Evolutionary conservation across 1,140 invertebrate species (phyloP).

Genomic region (Monomorium pharaonis): DNA sequence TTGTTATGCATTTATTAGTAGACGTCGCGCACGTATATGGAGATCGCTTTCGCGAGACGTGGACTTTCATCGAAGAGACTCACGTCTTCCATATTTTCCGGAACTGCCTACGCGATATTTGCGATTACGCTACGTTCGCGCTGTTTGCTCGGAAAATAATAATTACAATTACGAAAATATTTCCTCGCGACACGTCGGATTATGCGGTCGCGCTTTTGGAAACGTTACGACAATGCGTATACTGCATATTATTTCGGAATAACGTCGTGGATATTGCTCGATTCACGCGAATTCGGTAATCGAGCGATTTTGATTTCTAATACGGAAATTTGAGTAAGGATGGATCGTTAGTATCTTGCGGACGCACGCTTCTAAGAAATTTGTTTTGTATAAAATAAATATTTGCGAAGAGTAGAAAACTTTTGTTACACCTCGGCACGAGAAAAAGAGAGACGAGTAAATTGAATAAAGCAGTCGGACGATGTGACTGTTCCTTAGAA

Average conservation of each 20-base stretch:
- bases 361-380: not conserved
- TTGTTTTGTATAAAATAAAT: not conserved
- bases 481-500: not conserved
- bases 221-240: not conserved
- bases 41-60: not conserved
- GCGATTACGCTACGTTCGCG: not conserved
- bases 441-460: not conserved
- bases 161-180: slow-evolving; percentile 12
- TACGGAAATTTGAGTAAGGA: not conserved
- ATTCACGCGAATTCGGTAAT: not conserved
- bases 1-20: not conserved
- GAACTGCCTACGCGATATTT: not conserved
- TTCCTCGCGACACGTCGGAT: not conserved
- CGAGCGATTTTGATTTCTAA: not conserved
- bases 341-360: not conserved
- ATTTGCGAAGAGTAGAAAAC: not conserved
- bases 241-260: not conserved
- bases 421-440: not conserved
- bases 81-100: not conserved
- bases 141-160: not conserved
- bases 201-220: not conserved
- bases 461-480: not conserved
- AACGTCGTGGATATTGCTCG: not conserved
- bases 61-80: not conserved
- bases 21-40: not conserved